Base-by-base conservation (phyloP, 1,140 invertebrate genomes). In the Diuraphis noxia region DNA sequence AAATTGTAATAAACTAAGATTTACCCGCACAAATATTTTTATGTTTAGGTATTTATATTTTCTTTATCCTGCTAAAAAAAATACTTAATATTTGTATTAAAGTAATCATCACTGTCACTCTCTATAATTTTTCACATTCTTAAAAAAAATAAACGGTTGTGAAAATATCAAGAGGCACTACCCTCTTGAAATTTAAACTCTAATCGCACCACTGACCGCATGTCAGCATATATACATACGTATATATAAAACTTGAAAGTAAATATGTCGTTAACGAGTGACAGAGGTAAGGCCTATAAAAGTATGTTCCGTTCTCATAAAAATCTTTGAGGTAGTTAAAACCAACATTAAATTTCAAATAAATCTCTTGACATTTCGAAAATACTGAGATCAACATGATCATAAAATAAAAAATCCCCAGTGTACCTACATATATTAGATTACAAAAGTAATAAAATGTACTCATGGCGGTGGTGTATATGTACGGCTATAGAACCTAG, bases 231-330 rank as follows among this genome's bases (percentile, higher is more conserved):
- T 72, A 17, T 10, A 3, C 10, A 13, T n/a, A 19, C 2, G 17
- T 72, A 72, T n/a, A 30, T 72, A 72, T 17, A 63, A n/a, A 72
- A 72, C 79, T 38, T 10, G 36, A 81, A 81, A 81, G 79, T 81
- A 81, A 81, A 81, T 81, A 81, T 40, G 79, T 40, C 36, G 36
- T 81, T 40, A 81, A 81, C 79, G 9, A 81, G 79, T 81, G 79
- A 81, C 36, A 40, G 36, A 38, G 79, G 79, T 13, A 81, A 81
- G 21, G 25, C 36, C 79, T 40, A 81, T 81, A 81, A 81, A 81
- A 81, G 79, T 81, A 81, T 40, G 79, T 81, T 40, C 23, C 79
- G 36, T 81, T 81, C 77, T 81, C 77, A 9, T 81, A 81, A 81
- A 81, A 81, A 40, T 81, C 79, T 38, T 25, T 25, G 21, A 13